A percentile compares a stretch with the other conserved stretches of the same genome.
These are phyloP conservation scores for Peucedramus taeniatus DNA, from an alignment of 2,113 vertebrate genomes.

Conservation along the genomic window DNA sequence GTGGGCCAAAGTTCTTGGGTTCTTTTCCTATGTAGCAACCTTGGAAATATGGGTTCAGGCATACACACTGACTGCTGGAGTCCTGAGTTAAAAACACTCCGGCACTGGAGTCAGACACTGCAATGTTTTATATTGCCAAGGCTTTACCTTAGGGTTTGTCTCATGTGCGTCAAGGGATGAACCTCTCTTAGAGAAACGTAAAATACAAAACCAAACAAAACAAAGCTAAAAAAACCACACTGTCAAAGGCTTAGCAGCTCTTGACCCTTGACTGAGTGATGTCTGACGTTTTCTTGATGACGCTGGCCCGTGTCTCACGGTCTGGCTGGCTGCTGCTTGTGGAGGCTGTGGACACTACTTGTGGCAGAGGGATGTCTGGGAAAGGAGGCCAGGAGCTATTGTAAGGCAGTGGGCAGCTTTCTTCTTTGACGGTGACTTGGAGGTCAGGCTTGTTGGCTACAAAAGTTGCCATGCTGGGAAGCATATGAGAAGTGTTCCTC, in stretches of 20 bases:
- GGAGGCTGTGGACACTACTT: slow-evolving; percentile 62
- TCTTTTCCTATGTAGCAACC: slow-evolving; percentile 45
- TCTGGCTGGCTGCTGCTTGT: slow-evolving; percentile 72
- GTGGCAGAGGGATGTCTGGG: slow-evolving; percentile 69
- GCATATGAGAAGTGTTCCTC: slow-evolving; percentile 75
- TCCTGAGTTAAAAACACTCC: slow-evolving; percentile 80
- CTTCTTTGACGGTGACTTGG: slow-evolving; percentile 84
- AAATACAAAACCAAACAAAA: slow-evolving; percentile 68
- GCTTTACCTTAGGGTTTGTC: slow-evolving; percentile 72
- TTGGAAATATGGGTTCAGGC: slow-evolving; percentile 65
- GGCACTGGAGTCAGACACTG: slow-evolving; percentile 66
- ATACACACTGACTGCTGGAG: slow-evolving; percentile 65
- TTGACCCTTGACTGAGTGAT: slow-evolving; percentile 86
- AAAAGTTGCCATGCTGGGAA: slow-evolving; percentile 91
- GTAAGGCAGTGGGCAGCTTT: slow-evolving; percentile 82
- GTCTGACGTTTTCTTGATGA: slow-evolving; percentile 97
- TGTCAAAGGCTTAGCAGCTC: slow-evolving; percentile 76
- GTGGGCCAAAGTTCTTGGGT: slow-evolving; percentile 51
- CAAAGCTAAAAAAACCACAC: slow-evolving; percentile 56
- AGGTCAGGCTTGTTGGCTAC: slow-evolving; percentile 88
- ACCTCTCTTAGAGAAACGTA: slow-evolving; percentile 66
- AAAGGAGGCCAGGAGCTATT: slow-evolving; percentile 80
- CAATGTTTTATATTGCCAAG: slow-evolving; percentile 65
- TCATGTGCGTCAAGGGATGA: slow-evolving; percentile 62
- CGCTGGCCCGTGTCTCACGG: slow-evolving; percentile 88